Evolutionary conservation across 2,888 invertebrate species (phyloP), one percentile per base, ranked within the genome.

Genomic region (Heliconius charithonia): DNA sequence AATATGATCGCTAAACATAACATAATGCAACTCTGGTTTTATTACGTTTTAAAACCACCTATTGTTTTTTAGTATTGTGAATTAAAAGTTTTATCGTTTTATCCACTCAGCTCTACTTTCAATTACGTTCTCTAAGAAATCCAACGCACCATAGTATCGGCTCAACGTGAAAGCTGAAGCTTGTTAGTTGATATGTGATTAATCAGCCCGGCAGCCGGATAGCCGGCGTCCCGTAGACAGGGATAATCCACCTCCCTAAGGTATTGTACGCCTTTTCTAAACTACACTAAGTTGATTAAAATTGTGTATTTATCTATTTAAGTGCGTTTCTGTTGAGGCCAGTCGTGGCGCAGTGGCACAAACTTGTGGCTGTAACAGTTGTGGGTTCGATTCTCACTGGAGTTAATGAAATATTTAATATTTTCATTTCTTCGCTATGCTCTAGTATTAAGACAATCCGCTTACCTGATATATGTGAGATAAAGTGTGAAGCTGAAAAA

Each of bases 141-240:
- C 79, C 71, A 70, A 80, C 74, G 75, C 76, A 75, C 78, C 75
- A 78, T 76, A 69, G 79, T 78, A 75, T 78, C 75, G 81, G 82
- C 81, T 78, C 81, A 82, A 81, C 81, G 81, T 80, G 83, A 83
- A 84, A 82, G 81, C 78, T 80, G 84, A 82, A 80, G 78, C 81
- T 75, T 82, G 84, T 84, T 77, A 86, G 84, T 82, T 83, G 84
- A 85, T 85, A 86, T 84, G 84, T 83, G 84, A 86, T 85, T 86
- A 85, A 84, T 85, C 83, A 84, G 81, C 41, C 75, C 76, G 76
- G 72, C 32, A 83, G 83, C 76, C 82, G 81, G 80, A 81, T 83
- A 81, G 81, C 78, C 81, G 79, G 65, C 78, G 80, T 76, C 79
- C 77, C 76, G 82, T 81, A 80, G 81, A 82, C 76, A 78, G 74